These are phyloP conservation scores for Platysternon megacephalum DNA, from an alignment of 2,113 vertebrate genomes.

Conservation along the genomic window DNA sequence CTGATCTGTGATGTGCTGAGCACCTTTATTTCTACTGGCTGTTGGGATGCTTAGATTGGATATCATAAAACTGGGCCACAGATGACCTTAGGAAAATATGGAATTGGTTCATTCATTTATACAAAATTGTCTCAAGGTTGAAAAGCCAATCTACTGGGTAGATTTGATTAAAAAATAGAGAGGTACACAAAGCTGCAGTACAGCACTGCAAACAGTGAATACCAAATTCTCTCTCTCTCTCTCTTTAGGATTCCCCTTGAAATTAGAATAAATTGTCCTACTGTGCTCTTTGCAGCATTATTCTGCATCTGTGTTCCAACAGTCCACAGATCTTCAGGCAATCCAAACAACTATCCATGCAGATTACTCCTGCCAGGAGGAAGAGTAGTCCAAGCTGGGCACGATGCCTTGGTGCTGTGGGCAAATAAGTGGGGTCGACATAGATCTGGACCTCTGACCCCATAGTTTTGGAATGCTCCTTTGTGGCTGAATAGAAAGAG, in stretches of 20 bases:
- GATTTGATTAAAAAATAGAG: constrained; percentile 7
- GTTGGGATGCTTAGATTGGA: not conserved
- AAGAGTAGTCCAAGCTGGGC: not conserved
- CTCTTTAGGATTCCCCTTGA: constrained; percentile 14
- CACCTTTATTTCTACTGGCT: not conserved
- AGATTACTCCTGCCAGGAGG: constrained; percentile 17
- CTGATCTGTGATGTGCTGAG: not conserved
- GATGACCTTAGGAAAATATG: constrained; percentile 1
- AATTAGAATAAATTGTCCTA: constrained; percentile 40
- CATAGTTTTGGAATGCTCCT: not conserved
- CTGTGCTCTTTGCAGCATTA: constrained; percentile 22
- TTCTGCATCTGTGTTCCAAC: constrained; percentile 34
- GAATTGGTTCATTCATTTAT: not conserved
- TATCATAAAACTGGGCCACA: not conserved
- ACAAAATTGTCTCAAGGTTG: not conserved
- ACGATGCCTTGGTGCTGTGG: not conserved
- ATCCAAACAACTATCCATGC: constrained; percentile 2
- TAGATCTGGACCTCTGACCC: not conserved
- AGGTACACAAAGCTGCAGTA: not conserved
- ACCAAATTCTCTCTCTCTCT: not conserved
- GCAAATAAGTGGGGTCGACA: not conserved
- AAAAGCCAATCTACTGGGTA: not conserved
- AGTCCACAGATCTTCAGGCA: constrained; percentile 19
- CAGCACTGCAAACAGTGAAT: constrained; percentile 32
- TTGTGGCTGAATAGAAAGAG: not conserved